Conservation (phyloP, 2,888 invertebrate species). For the Byasa hedistus region DNA sequence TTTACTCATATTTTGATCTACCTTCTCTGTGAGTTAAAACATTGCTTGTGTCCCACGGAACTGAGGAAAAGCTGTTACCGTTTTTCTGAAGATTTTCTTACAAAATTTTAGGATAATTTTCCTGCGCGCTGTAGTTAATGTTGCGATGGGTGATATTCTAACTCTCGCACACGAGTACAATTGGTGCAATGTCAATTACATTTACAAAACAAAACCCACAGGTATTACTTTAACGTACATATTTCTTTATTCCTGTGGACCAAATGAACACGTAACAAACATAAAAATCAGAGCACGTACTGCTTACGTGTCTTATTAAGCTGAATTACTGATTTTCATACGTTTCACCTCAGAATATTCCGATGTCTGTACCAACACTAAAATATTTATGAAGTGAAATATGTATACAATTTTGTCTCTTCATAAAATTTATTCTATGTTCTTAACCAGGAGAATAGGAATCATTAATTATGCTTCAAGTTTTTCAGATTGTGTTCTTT, state of each 20-base stretch:
- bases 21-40: too few species aligned
- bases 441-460: not conserved
- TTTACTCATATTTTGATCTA: not conserved
- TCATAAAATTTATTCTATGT: not conserved
- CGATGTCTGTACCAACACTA: not conserved
- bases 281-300: slow-evolving; percentile 21
- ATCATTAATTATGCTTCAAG: too few species aligned
- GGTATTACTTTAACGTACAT: not conserved
- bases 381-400: not conserved
- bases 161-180: too few species aligned
- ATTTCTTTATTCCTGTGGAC: not conserved
- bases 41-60: too few species aligned
- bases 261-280: slow-evolving; percentile 19
- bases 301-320: slow-evolving; percentile 19
- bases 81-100: too few species aligned
- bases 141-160: too few species aligned
- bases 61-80: too few species aligned
- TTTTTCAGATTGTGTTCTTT: too few species aligned
- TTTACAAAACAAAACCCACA: not conserved
- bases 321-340: slow-evolving; percentile 23
- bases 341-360: slow-evolving; percentile 4
- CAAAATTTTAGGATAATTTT: too few species aligned
- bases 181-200: too few species aligned
- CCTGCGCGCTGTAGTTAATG: too few species aligned
- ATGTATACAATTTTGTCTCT: not conserved